These are phyloP conservation scores for Sarcoramphus papa DNA, from an alignment of 2,797 vertebrate genomes.

Conservation along the genomic window DNA sequence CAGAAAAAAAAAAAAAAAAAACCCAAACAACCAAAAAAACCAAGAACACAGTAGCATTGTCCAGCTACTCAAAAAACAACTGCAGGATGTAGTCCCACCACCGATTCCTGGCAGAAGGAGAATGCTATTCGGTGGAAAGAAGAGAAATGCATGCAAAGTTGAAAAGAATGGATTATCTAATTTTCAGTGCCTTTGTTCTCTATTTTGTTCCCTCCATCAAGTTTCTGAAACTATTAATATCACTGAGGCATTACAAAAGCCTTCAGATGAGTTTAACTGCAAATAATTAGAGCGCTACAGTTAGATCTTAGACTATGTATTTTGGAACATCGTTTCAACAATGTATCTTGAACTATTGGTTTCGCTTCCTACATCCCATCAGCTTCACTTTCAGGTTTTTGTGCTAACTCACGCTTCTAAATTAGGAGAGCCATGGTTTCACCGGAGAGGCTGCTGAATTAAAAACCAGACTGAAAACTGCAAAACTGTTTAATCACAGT, in stretches of 20 bases:
- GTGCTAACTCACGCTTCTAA: background rate
- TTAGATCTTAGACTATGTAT: background rate
- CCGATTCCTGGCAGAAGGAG: background rate
- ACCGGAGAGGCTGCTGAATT: background rate
- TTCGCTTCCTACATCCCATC: background rate
- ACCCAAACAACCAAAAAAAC: too few species aligned
- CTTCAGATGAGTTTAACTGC: background rate
- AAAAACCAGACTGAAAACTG: background rate
- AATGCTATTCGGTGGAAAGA: background rate
- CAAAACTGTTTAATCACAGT: accelerated
- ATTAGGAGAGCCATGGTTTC: background rate
- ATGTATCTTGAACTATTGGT: background rate
- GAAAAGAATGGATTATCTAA: background rate
- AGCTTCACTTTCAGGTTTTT: slow-evolving; percentile 5
- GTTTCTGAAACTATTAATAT: background rate
- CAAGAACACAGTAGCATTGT: too few species aligned
- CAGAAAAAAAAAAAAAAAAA: too few species aligned
- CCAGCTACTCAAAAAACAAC: background rate
- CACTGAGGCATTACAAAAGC: background rate
- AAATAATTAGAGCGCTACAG: background rate
- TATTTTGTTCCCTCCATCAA: background rate
- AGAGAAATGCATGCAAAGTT: background rate
- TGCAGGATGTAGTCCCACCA: background rate
- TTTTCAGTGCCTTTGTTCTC: background rate
- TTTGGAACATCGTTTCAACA: background rate